Conservation (phyloP, 2,888 invertebrate genomes). For the Epiblema foenella region DNA sequence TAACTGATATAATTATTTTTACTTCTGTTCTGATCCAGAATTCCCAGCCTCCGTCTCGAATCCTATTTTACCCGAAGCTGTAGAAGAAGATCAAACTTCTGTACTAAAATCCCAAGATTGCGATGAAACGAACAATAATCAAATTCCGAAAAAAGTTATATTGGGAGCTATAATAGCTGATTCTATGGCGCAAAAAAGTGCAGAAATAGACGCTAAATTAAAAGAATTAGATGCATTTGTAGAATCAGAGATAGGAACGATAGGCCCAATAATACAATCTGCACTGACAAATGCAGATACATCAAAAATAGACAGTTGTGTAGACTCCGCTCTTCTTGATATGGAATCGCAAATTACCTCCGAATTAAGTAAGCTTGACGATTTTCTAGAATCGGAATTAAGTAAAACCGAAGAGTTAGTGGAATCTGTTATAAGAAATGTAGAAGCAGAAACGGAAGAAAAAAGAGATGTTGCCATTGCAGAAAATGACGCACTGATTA, state of each 20-base stretch:
- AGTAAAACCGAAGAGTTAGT: not conserved
- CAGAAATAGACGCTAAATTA: constrained; percentile 21
- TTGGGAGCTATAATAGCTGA: constrained; percentile 21
- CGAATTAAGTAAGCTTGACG: constrained; percentile 7
- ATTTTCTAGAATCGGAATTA: constrained; percentile 14
- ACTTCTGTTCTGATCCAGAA: not conserved
- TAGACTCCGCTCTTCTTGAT: constrained; percentile 5
- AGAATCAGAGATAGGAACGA: not conserved
- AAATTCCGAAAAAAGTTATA: constrained; percentile 7
- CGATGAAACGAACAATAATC: not conserved
- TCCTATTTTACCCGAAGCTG: not conserved
- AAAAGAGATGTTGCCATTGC: not conserved
- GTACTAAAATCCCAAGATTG: not conserved
- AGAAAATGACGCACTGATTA: not conserved
- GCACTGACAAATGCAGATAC: not conserved
- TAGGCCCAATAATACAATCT: constrained; percentile 1
- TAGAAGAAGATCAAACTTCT: not conserved
- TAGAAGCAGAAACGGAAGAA: not conserved
- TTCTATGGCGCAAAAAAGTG: not conserved
- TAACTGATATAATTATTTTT: not conserved
- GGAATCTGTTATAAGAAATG: not conserved
- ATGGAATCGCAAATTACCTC: constrained; percentile 8
- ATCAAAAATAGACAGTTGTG: not conserved
- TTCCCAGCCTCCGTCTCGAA: not conserved
- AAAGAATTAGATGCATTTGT: constrained; percentile 13